phyloP scores from a whole-genome alignment of 1,140 invertebrate species.

The Dinothrombium tinctorium region DNA sequence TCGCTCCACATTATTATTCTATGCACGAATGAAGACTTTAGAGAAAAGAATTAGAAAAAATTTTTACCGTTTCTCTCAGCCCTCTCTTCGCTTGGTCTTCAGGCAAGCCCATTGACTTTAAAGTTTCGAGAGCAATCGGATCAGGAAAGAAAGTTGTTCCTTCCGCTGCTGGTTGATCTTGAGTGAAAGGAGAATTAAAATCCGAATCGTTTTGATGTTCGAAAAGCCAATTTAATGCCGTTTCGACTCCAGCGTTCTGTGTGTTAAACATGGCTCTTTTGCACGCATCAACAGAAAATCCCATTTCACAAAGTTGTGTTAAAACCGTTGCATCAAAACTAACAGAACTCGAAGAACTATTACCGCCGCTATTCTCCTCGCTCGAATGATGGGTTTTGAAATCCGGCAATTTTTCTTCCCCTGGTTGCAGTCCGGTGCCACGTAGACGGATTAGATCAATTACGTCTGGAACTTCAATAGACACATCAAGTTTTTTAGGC shows the following conservation, averaged over 20 bases:
- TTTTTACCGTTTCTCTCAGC: constrained; percentile 42
- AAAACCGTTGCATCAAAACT: constrained; percentile 27
- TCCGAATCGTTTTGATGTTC: constrained; percentile 60
- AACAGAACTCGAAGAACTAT: constrained; percentile 7
- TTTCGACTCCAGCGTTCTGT: constrained; percentile 49
- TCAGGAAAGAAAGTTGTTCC: constrained; percentile 30
- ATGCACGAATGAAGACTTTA: neutral
- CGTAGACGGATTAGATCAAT: constrained; percentile 50
- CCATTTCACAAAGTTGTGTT: constrained; percentile 43
- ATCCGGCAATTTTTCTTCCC: constrained; percentile 51
- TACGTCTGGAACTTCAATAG: constrained; percentile 62
- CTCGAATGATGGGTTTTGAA: constrained; percentile 12
- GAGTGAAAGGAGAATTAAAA: constrained; percentile 5
- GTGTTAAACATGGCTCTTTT: constrained; percentile 67
- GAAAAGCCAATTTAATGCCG: constrained; percentile 84
- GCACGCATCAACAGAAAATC: constrained; percentile 68
- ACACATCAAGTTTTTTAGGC: constrained; percentile 76
- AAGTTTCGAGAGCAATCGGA: constrained; percentile 37
- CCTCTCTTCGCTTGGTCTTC: constrained; percentile 52
- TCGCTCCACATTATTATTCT: constrained; percentile 60
- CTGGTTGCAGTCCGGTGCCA: constrained; percentile 38
- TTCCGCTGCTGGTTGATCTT: neutral
- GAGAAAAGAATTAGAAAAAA: constrained; percentile 3
- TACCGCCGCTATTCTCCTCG: too few species aligned
- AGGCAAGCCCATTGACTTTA: constrained; percentile 73